phyloP scores from a whole-genome alignment of 1,140 invertebrate species.

The Ruditapes philippinarum region DNA sequence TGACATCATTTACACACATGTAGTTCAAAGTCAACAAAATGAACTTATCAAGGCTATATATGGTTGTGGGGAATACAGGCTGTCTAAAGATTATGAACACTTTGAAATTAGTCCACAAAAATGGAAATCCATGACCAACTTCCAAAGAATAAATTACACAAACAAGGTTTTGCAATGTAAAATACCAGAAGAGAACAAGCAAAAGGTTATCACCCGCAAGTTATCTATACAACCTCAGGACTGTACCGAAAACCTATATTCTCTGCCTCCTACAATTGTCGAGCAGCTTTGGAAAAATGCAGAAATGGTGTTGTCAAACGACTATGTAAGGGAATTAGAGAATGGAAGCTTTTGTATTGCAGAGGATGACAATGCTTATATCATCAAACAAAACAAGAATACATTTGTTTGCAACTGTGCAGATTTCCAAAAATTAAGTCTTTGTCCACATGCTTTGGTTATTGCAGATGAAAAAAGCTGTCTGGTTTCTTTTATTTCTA shows the following conservation, averaged over 20 bases:
- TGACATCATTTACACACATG: conserved; percentile 35
- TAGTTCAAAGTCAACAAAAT: conserved; percentile 41
- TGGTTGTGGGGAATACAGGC: conserved; percentile 53
- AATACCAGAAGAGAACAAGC: conserved; percentile 40
- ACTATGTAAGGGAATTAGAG: conserved; percentile 44
- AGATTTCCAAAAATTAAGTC: conserved; percentile 31
- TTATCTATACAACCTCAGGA: conserved; percentile 18
- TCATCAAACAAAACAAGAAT: conserved; percentile 54
- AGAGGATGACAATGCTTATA: conserved; percentile 46
- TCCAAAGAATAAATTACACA: conserved; percentile 49
- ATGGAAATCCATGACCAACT: conserved; percentile 54
- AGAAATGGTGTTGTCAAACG: conserved; percentile 49
- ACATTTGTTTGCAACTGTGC: conserved; percentile 52
- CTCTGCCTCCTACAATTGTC: conserved; percentile 38
- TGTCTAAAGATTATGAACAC: conserved; percentile 32
- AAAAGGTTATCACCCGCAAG: conserved; percentile 32
- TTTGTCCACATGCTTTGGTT: conserved; percentile 51
- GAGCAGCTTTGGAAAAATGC: conserved; percentile 48
- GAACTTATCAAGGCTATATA: conserved; percentile 60
- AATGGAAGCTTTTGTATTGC: conserved; percentile 48
- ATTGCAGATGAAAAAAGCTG: conserved; percentile 52
- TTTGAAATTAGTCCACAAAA: conserved; percentile 27
- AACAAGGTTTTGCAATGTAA: conserved; percentile 46
- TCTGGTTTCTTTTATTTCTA: conserved; percentile 40
- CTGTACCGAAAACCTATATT: conserved; percentile 28